A percentile compares a stretch with the other conserved stretches of the same genome.
These are phyloP conservation scores for Sturmia bella DNA, from an alignment of 2,888 invertebrate genomes.

Conservation along the genomic window DNA sequence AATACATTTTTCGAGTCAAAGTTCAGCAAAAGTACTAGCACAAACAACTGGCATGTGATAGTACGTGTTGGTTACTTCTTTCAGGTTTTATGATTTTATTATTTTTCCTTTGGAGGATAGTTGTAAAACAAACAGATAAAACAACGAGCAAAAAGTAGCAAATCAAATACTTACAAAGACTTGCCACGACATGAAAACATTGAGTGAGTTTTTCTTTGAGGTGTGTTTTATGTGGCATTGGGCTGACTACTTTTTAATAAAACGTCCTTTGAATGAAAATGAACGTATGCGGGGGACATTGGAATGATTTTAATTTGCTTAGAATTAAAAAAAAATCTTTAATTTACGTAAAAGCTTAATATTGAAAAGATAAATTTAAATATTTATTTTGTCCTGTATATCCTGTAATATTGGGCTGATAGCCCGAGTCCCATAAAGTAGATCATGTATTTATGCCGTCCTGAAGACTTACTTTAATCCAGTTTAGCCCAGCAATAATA, in stretches of 20 bases:
- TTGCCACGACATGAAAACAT: constrained; percentile 14
- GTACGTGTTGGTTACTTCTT: constrained; percentile 54
- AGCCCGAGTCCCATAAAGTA: too few species aligned
- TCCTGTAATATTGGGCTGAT: too few species aligned
- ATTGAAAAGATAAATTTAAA: too few species aligned
- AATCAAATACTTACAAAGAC: constrained; percentile 3
- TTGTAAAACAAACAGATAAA: constrained; percentile 45
- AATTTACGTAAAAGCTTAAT: too few species aligned
- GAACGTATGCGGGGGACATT: not conserved
- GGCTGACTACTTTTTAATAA: constrained; percentile 42
- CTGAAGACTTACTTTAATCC: too few species aligned
- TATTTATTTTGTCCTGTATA: too few species aligned
- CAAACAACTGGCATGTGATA: constrained; percentile 26
- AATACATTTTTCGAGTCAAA: constrained; percentile 47
- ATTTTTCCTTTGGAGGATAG: constrained; percentile 37
- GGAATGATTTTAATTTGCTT: constrained; percentile 34
- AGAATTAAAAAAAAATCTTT: too few species aligned
- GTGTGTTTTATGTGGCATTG: constrained; percentile 18
- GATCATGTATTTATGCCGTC: too few species aligned
- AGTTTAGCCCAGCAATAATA: too few species aligned
- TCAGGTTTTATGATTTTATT: constrained; percentile 59
- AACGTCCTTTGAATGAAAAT: constrained; percentile 51
- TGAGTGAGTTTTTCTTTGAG: constrained; percentile 3
- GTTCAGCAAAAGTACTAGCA: constrained; percentile 30
- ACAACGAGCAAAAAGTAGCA: constrained; percentile 1